Conservation (phyloP, 2,797 vertebrate species). For the Cirrhinus mrigala region DNA sequence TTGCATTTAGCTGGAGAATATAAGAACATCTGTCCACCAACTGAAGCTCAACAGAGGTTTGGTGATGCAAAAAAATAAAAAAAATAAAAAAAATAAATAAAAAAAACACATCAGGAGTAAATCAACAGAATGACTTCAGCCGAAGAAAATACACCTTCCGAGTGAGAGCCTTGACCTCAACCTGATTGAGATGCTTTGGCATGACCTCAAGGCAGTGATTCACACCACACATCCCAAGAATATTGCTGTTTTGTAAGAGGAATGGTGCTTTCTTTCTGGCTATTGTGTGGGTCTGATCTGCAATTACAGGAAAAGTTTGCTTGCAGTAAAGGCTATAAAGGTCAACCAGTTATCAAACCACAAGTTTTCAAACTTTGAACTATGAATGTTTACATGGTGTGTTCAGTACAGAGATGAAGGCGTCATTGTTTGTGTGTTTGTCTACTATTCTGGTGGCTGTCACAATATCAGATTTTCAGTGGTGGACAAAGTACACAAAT, state of each 20-base stretch:
- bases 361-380: slow-evolving; percentile 6
- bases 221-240: neutral
- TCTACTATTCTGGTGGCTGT: no score
- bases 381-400: neutral
- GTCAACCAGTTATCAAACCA: slow-evolving; percentile 11
- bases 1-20: neutral
- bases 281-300: neutral
- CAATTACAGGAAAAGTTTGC: neutral
- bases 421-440: neutral
- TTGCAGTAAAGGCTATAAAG: neutral
- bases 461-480: no score
- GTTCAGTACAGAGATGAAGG: neutral
- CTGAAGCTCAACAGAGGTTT: neutral
- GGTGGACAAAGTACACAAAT: no score
- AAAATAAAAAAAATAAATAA: neutral
- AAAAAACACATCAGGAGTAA: neutral
- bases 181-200: neutral
- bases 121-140: slow-evolving; percentile 3
- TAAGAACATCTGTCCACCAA: neutral
- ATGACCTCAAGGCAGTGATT: neutral
- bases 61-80: no score
- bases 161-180: neutral
- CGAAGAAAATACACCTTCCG: neutral
- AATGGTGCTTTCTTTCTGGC: neutral
- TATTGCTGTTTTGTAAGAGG: neutral